Evolutionary conservation across 2,113 vertebrate species (phyloP).

Genomic region (Triplophysa dalaica): DNA sequence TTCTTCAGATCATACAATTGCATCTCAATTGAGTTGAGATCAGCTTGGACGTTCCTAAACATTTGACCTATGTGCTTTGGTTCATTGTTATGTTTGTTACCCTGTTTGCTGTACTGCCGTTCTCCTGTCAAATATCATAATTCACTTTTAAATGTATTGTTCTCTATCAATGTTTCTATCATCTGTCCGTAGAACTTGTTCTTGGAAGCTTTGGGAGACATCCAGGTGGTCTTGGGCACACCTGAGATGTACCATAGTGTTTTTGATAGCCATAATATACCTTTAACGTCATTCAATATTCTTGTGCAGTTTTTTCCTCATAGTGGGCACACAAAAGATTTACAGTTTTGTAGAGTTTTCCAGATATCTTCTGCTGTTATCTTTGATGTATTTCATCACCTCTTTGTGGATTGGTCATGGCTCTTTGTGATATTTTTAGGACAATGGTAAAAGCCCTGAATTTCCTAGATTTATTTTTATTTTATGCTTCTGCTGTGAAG

Average conservation of each 20-base stretch:
- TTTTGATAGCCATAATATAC: background rate
- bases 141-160: too few species aligned
- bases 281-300: background rate
- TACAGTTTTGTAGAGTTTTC: background rate
- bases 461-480: slow-evolving; percentile 59
- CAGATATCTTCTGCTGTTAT: background rate
- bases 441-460: background rate
- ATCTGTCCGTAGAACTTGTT: background rate
- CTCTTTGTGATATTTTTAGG: background rate
- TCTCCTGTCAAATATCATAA: too few species aligned
- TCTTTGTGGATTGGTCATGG: background rate
- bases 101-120: too few species aligned
- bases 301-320: background rate
- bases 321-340: too few species aligned
- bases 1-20: too few species aligned
- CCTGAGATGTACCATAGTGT: too few species aligned
- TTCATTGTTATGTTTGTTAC: background rate
- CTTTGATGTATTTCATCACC: background rate
- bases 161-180: too few species aligned
- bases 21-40: too few species aligned
- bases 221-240: background rate
- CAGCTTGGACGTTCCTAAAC: too few species aligned
- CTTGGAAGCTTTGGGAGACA: background rate
- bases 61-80: too few species aligned
- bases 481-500: too few species aligned